phyloP scores from a whole-genome alignment of 1,140 invertebrate species.

The Heliothis virescens region DNA sequence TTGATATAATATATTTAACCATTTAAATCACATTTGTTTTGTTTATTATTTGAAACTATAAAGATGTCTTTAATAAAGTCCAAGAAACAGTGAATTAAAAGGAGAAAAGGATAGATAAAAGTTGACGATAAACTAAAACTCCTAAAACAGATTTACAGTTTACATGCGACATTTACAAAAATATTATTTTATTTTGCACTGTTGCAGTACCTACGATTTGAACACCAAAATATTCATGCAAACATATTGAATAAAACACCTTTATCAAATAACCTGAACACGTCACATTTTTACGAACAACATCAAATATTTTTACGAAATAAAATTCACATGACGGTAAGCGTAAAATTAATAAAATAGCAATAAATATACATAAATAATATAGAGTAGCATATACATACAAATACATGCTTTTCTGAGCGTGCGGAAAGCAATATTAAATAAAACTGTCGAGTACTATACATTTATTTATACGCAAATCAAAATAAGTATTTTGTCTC shows the following conservation, averaged over 20 bases:
- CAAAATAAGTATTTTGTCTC: conserved; percentile 7
- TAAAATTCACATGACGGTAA: neutral
- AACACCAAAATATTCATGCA: neutral
- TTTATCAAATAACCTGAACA: neutral
- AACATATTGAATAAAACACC: too few relatives aligned
- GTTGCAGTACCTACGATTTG: neutral
- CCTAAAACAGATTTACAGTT: neutral
- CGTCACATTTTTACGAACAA: neutral
- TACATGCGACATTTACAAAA: conserved; percentile 8
- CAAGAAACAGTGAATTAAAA: too few relatives aligned
- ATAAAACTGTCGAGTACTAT: neutral
- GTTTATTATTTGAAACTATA: too few relatives aligned
- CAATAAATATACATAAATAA: neutral
- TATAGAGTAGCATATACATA: neutral
- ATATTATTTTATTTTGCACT: neutral
- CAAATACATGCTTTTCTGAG: neutral
- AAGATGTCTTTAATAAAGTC: too few relatives aligned
- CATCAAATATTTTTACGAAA: neutral
- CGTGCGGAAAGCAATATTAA: conserved; percentile 7
- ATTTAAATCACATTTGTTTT: too few relatives aligned
- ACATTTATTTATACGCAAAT: conserved; percentile 19
- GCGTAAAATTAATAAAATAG: neutral
- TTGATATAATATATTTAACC: too few relatives aligned
- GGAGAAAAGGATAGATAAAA: too few relatives aligned
- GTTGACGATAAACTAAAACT: too few relatives aligned